Base-by-base conservation (phyloP, 1,140 invertebrate genomes). In the Meloidogyne chitwoodi region DNA sequence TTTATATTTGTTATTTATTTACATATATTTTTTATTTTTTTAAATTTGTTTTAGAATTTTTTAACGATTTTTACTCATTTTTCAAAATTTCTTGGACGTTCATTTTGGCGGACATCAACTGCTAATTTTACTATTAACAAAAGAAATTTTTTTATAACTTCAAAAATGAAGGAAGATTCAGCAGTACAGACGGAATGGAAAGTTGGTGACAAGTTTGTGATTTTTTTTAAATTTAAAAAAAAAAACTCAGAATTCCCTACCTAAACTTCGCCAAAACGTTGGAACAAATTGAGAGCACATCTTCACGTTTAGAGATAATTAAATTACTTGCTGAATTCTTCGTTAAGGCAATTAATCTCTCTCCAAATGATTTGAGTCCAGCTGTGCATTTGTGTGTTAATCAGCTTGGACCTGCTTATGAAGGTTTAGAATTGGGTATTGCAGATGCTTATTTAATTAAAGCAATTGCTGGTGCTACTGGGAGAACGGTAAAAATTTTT, bases 371-470 rank as follows among this genome's bases (percentile, higher is more conserved):
- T 88, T 88, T 99, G 16, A 78, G 96, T 62, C 71, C 71, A 41
- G 71, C 71, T 16, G 71, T 99, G 19, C 98, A 99, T 88, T 88
- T 99, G 41, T 97, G 94, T 87, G 90, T 99, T 0, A 99, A 99
- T 89, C 92, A 95, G 88, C 88, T 98, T 62, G 95, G 93, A 4
- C 96, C 96, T 0, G 93, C 94, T 2, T 98, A 97, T 88, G 92
- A 95, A 89, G 89, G 89, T 16, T 82, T 94, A 24, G 93, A 95
- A 87, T 88, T 95, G 24, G 96, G 96, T 12, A 91, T 99, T 67
- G 96, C 96, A 5, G 96, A 99, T 84, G 70, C 68, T 14, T 66
- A 76, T 61, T 72, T 83, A 27, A 82, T 95, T 91, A 98, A 96
- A 90, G 94, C 95, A 0, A 92, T 99, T 67, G 94, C 93, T 27